Evolutionary conservation across 2,888 invertebrate species (phyloP).

Genomic region (Eupithecia inturbata): DNA sequence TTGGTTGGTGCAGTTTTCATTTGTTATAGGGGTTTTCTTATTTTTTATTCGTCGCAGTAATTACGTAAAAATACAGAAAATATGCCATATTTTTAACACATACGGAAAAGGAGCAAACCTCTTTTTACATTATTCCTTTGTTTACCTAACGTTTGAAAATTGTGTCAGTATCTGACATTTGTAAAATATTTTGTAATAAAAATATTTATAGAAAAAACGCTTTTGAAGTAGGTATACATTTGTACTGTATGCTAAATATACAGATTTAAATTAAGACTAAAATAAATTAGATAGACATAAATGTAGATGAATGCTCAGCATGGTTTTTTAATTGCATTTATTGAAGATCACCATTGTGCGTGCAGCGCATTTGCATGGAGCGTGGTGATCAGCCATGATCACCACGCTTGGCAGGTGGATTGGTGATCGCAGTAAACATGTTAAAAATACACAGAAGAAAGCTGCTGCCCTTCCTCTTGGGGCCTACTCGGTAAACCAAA

Average conservation of each 20-base stretch:
- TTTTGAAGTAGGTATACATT: conserved; percentile 76
- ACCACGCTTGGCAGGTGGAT: too few species aligned
- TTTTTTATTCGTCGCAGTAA: not conserved
- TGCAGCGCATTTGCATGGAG: too few species aligned
- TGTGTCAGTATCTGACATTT: conserved; percentile 42
- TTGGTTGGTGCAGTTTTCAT: conserved; percentile 38
- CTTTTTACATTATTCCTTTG: not conserved
- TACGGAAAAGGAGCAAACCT: not conserved
- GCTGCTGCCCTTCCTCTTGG: too few species aligned
- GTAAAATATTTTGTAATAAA: conserved; percentile 55
- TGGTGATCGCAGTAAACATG: too few species aligned
- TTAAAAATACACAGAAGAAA: too few species aligned
- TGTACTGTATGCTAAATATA: conserved; percentile 69
- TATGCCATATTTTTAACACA: conserved; percentile 19
- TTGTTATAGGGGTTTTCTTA: conserved; percentile 21
- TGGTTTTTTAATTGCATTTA: conserved; percentile 49
- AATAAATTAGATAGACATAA: conserved; percentile 75
- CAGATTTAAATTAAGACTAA: conserved; percentile 62
- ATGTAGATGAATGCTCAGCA: conserved; percentile 76
- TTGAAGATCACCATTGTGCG: too few species aligned
- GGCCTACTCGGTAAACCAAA: too few species aligned
- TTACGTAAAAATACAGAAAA: not conserved
- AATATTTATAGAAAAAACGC: conserved; percentile 71
- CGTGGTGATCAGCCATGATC: too few species aligned
- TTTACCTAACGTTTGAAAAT: conserved; percentile 30